These are phyloP conservation scores for Pocillopora verrucosa DNA, from an alignment of 64 coral and sea anemone species.

Conservation along the genomic window DNA sequence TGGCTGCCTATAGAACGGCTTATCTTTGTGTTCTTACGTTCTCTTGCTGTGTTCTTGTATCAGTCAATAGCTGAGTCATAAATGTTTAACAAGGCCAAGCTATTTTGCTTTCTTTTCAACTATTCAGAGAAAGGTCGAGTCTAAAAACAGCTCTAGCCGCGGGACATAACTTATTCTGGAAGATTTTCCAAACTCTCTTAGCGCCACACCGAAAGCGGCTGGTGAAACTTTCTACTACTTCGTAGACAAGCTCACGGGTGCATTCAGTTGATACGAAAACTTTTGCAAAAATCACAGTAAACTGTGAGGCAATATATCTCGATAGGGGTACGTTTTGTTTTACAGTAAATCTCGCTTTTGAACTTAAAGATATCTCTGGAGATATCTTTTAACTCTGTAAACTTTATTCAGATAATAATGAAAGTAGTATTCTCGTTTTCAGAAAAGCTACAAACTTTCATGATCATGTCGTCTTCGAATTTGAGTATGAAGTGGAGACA, in stretches of 20 bases:
- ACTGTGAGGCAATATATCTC: not conserved
- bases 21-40: conserved; percentile 7
- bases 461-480: not conserved
- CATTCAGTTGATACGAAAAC: too few species aligned
- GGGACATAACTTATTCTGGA: not conserved
- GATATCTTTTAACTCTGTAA: not conserved
- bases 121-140: conserved; percentile 1
- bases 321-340: not conserved
- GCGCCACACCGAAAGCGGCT: not conserved
- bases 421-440: not conserved
- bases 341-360: not conserved
- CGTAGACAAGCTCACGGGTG: too few species aligned
- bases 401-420: not conserved
- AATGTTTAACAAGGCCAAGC: conserved; percentile 28
- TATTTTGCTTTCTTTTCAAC: conserved; percentile 45
- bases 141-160: conserved; percentile 24
- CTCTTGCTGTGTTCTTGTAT: not conserved
- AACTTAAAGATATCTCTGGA: not conserved
- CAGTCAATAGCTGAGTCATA: conserved; percentile 10
- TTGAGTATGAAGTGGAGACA: not conserved
- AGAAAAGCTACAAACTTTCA: not conserved
- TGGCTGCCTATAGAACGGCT: conserved; percentile 25
- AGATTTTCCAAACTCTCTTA: not conserved
- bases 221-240: not conserved
- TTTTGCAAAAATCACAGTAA: not conserved